Conservation (phyloP, 2,888 invertebrate species). For the Drosophila incognita region DNA sequence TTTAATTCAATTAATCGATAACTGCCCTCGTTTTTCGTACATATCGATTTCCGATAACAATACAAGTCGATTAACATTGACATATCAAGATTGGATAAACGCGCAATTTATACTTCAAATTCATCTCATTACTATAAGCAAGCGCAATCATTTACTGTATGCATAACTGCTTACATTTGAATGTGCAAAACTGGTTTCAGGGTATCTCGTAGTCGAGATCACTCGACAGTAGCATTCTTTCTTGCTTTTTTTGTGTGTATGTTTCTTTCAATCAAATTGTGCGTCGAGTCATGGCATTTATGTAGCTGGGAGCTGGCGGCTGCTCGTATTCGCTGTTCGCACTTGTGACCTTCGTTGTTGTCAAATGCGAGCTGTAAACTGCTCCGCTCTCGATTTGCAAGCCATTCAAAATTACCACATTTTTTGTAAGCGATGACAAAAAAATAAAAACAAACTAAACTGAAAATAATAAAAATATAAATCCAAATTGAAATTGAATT, state of each 20-base stretch:
- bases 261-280: constrained; percentile 56
- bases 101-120: background rate
- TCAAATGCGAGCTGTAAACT: constrained; percentile 57
- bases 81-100: background rate
- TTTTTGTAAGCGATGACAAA: constrained; percentile 22
- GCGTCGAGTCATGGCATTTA: constrained; percentile 64
- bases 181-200: background rate
- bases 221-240: background rate
- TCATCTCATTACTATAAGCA: background rate
- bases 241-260: constrained; percentile 25
- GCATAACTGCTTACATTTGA: background rate
- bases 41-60: background rate
- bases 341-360: constrained; percentile 62
- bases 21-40: background rate
- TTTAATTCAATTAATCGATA: background rate
- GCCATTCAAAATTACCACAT: constrained; percentile 58
- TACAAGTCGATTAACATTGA: too few relatives aligned
- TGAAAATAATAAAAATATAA: constrained; percentile 28
- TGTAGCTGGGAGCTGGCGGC: constrained; percentile 49
- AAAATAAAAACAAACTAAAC: constrained; percentile 12
- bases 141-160: background rate
- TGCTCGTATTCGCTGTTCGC: constrained; percentile 29
- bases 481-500: constrained; percentile 62
- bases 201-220: background rate
- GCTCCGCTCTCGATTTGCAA: constrained; percentile 74